Evolutionary conservation across 2,888 invertebrate genomes (phyloP).

Genomic region (Melieria omissa): DNA sequence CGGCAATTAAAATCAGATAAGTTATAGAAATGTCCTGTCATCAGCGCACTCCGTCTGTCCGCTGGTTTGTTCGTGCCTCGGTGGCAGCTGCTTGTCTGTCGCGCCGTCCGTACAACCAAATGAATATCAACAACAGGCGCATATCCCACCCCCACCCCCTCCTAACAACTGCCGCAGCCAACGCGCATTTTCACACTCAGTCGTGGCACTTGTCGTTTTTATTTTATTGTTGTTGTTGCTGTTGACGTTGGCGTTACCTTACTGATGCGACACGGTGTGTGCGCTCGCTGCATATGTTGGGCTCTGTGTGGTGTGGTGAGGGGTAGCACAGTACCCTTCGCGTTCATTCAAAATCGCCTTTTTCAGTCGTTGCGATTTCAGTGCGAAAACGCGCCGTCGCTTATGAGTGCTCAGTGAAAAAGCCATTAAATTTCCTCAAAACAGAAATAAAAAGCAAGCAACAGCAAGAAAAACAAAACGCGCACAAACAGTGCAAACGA

Average conservation of each 20-base stretch:
- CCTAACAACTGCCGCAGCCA: constrained; percentile 2
- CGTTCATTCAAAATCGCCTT: too few relatives aligned
- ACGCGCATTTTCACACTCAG: constrained; percentile 47
- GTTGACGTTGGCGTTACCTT: too few relatives aligned
- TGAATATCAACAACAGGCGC: constrained; percentile 54
- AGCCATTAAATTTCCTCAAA: constrained; percentile 18
- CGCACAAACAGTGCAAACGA: constrained; percentile 7
- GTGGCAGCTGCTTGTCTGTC: constrained; percentile 22
- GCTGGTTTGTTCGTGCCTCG: constrained; percentile 18
- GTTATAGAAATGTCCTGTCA: constrained; percentile 53
- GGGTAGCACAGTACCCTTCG: too few relatives aligned
- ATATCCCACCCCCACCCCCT: constrained; percentile 32
- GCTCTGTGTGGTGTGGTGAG: too few relatives aligned
- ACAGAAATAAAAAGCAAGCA: background rate
- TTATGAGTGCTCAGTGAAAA: constrained; percentile 17
- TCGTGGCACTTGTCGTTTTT: constrained; percentile 47
- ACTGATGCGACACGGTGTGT: too few relatives aligned
- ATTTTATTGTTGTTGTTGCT: too few relatives aligned
- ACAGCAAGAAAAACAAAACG: constrained; percentile 13
- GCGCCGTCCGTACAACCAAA: constrained; percentile 48
- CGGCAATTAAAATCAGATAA: constrained; percentile 64
- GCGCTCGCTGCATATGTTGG: too few relatives aligned
- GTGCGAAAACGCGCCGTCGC: constrained; percentile 38
- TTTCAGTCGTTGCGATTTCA: constrained; percentile 4
- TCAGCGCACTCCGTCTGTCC: constrained; percentile 30